Percentiles rank a stretch among this genome's conserved stretches.
Evolutionary conservation across 2,797 vertebrate genomes (phyloP).

Genomic region (Cuculus canorus): DNA sequence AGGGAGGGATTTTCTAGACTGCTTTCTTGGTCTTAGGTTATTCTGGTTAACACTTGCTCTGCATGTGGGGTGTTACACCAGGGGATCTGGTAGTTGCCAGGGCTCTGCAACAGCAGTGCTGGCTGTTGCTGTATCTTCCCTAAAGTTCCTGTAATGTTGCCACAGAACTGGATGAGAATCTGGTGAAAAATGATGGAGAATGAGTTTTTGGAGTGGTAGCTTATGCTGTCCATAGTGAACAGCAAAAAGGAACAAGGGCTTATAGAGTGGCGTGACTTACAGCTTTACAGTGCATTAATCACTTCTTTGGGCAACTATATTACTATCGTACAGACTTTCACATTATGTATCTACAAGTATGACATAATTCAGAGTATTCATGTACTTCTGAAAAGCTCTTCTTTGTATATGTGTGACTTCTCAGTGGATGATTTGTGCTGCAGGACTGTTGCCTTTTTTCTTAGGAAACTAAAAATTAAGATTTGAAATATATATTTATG

Average conservation of each 20-base stretch:
- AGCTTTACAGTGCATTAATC: background rate
- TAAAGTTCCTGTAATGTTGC: background rate
- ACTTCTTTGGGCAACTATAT: background rate
- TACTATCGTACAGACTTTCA: background rate
- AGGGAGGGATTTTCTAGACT: background rate
- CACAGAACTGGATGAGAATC: background rate
- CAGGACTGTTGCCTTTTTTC: background rate
- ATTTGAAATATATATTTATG: background rate
- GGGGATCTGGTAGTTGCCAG: background rate
- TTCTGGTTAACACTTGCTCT: background rate
- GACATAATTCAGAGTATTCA: background rate
- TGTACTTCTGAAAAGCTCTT: background rate
- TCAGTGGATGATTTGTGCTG: background rate
- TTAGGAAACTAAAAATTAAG: background rate
- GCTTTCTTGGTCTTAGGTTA: background rate
- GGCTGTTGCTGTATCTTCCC: background rate
- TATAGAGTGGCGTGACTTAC: background rate
- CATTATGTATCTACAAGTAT: background rate
- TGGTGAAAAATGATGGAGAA: background rate
- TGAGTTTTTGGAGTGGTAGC: background rate
- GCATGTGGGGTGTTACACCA: accelerated
- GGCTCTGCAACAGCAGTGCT: background rate
- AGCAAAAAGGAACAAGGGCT: background rate
- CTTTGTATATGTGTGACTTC: background rate
- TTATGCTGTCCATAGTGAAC: background rate